Percentiles rank a stretch among this genome's conserved stretches.
Evolutionary conservation across 2,888 invertebrate species (phyloP).

Genomic region (Xestia ashworthii): DNA sequence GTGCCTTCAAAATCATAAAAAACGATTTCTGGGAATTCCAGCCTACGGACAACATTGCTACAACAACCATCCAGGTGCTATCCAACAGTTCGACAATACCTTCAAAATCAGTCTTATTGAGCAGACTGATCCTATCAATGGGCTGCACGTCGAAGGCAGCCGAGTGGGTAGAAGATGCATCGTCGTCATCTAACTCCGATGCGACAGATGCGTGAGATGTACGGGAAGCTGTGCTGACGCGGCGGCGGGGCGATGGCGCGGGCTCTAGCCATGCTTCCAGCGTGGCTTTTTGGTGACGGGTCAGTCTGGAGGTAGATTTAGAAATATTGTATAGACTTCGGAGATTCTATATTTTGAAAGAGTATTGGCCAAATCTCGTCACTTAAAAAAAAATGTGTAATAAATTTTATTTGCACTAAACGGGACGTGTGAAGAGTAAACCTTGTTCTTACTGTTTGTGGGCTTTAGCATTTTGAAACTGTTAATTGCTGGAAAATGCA

Average conservation of each 20-base stretch:
- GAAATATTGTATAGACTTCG: not conserved
- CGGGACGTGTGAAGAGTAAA: not conserved
- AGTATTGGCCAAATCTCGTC: not conserved
- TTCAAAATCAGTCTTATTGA: slow-evolving; percentile 87
- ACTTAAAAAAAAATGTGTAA: no score
- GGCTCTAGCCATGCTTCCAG: slow-evolving; percentile 78
- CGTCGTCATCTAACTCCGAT: slow-evolving; percentile 68
- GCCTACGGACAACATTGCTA: no score
- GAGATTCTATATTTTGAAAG: not conserved
- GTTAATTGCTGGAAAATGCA: not conserved
- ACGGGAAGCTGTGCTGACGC: slow-evolving; percentile 52
- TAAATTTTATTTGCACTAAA: no score
- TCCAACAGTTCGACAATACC: slow-evolving; percentile 72
- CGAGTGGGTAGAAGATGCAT: slow-evolving; percentile 64
- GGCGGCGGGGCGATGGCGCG: slow-evolving; percentile 54
- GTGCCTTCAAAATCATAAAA: no score
- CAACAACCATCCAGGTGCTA: no score
- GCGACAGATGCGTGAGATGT: slow-evolving; percentile 57
- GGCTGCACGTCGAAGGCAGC: slow-evolving; percentile 78
- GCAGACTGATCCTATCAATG: slow-evolving; percentile 85
- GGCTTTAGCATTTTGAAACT: not conserved
- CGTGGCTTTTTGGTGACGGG: slow-evolving; percentile 85
- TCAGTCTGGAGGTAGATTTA: slow-evolving; percentile 76
- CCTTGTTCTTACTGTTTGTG: no score
- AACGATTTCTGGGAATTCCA: no score